Evolutionary conservation across 2,113 vertebrate genomes (phyloP).

Genomic region (Gymnobelideus leadbeateri): DNA sequence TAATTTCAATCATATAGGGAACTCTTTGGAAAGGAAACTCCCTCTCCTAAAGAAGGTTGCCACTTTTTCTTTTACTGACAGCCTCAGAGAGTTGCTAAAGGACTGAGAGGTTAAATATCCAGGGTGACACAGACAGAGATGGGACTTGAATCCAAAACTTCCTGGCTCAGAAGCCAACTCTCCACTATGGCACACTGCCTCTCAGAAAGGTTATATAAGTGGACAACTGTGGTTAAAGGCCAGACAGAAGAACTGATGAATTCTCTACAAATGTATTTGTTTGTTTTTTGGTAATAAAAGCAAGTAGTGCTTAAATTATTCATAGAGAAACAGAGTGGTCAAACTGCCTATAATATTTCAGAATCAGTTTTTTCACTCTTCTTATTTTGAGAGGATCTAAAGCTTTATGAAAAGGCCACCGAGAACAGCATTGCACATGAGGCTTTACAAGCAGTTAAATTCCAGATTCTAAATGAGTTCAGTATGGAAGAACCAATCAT

Average conservation of each 20-base stretch:
- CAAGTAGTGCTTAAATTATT: conserved; percentile 52
- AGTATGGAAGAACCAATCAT: conserved; percentile 47
- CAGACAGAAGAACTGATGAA: conserved; percentile 43
- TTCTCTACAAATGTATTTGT: not conserved
- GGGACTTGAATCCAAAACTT: not conserved
- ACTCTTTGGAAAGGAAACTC: not conserved
- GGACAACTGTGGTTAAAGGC: conserved; percentile 58
- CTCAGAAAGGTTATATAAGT: conserved; percentile 55
- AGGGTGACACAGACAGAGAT: not conserved
- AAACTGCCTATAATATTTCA: conserved; percentile 30
- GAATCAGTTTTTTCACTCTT: conserved; percentile 33
- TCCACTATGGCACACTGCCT: not conserved
- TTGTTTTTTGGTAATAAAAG: conserved; percentile 49
- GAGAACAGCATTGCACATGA: conserved; percentile 41
- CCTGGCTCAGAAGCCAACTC: not conserved
- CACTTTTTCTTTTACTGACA: not conserved
- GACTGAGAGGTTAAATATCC: not conserved
- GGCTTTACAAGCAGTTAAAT: conserved; percentile 36
- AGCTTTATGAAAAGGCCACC: conserved; percentile 58
- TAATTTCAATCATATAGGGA: not conserved
- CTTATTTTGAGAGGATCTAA: conserved; percentile 8
- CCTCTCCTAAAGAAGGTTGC: not conserved
- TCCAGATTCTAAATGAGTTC: conserved; percentile 57
- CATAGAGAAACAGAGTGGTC: conserved; percentile 26
- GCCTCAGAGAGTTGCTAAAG: not conserved